Conservation (phyloP, 1,140 invertebrate species). For the Hylaeus anthracinus region DNA sequence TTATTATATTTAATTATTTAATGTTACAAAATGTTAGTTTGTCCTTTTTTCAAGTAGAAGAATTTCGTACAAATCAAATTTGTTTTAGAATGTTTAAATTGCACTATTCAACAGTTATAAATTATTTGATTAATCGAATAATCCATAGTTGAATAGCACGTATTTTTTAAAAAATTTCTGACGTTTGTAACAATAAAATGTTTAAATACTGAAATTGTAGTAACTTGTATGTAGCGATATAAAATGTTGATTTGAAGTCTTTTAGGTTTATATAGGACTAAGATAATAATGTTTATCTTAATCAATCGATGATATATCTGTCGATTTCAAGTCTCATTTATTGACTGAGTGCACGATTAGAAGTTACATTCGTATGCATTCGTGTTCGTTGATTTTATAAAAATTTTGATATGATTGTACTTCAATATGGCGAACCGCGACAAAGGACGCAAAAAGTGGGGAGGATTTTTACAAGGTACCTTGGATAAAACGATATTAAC, state of each 20-base stretch:
- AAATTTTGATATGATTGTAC: conserved; percentile 71
- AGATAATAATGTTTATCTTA: background rate
- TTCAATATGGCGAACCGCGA: conserved; percentile 81
- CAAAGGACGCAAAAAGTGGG: conserved; percentile 82
- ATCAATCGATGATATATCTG: background rate
- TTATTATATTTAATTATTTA: background rate
- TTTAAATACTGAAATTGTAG: background rate
- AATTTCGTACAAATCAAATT: background rate
- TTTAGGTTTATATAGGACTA: background rate
- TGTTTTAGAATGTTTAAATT: background rate
- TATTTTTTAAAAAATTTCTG: background rate
- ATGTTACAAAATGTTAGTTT: background rate
- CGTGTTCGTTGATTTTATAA: conserved; percentile 34
- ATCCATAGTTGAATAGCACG: background rate
- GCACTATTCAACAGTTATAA: background rate
- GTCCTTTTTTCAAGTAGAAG: background rate
- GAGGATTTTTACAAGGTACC: conserved; percentile 80
- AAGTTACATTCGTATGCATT: background rate
- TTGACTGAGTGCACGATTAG: background rate
- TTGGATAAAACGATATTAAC: conserved; percentile 39
- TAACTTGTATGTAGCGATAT: background rate
- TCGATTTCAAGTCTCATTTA: conserved; percentile 1
- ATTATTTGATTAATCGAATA: background rate
- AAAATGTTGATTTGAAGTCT: background rate
- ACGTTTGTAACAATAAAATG: background rate